Conservation (phyloP, 2,797 vertebrate genomes). For the Ispidina picta region DNA sequence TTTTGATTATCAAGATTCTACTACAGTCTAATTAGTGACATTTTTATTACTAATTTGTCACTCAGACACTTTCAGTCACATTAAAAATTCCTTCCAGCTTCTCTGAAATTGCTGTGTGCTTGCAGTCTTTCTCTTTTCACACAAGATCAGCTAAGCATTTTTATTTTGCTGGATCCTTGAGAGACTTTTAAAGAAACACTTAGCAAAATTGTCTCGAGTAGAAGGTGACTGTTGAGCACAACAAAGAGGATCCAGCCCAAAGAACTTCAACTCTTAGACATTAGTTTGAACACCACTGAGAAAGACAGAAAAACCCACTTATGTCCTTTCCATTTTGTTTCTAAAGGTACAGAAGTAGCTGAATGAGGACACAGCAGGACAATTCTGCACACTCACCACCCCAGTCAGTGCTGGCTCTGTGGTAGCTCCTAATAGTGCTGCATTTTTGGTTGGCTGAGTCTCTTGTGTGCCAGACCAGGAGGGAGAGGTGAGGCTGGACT, state of each 20-base stretch:
- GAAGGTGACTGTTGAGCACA: not conserved
- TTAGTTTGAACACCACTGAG: not conserved
- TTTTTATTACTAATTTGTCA: slow-evolving; percentile 71
- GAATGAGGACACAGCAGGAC: not conserved
- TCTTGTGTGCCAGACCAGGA: not conserved
- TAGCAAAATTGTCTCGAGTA: not conserved
- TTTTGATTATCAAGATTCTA: slow-evolving; percentile 64
- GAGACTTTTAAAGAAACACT: slow-evolving; percentile 44
- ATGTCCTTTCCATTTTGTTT: not conserved
- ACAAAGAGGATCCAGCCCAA: not conserved
- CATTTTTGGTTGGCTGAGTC: accelerated
- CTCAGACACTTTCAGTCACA: slow-evolving; percentile 51
- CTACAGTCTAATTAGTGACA: slow-evolving; percentile 58
- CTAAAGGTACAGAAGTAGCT: not conserved
- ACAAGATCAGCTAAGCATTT: slow-evolving; percentile 52
- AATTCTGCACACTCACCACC: not conserved
- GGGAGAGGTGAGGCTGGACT: not conserved
- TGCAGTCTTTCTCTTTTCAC: slow-evolving; percentile 18
- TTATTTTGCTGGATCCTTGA: slow-evolving; percentile 12
- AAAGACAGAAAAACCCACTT: not conserved
- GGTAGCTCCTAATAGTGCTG: not conserved
- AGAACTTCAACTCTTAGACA: not conserved
- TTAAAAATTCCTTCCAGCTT: slow-evolving; percentile 53
- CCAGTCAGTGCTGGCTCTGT: not conserved
- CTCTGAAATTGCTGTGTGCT: slow-evolving; percentile 17